These are phyloP conservation scores for Leptinotarsa undecemlineata DNA, from an alignment of 1,140 invertebrate species.

Conservation along the genomic window DNA sequence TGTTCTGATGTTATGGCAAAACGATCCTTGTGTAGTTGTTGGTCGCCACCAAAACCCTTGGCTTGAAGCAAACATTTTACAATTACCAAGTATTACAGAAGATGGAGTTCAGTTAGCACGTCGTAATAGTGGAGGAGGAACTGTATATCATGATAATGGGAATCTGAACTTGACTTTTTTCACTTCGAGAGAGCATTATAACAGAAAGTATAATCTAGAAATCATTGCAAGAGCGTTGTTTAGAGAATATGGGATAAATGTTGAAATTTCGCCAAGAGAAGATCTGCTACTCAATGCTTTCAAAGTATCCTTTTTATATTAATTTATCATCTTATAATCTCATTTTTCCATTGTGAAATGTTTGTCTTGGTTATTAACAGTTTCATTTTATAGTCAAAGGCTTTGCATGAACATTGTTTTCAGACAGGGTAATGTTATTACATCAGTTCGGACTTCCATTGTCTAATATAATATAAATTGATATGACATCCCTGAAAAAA, in stretches of 20 bases:
- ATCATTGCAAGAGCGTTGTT: conserved; percentile 80
- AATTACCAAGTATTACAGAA: conserved; percentile 60
- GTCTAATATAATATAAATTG: too few species aligned
- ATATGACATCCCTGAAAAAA: too few species aligned
- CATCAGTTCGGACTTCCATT: too few species aligned
- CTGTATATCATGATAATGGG: conserved; percentile 93
- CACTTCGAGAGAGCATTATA: conserved; percentile 74
- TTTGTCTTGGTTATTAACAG: too few species aligned
- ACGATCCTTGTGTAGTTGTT: conserved; percentile 91
- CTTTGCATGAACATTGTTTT: too few species aligned
- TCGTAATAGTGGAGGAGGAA: conserved; percentile 93
- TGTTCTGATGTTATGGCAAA: conserved; percentile 87
- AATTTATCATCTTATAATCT: too few species aligned
- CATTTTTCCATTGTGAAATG: too few species aligned
- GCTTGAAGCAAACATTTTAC: conserved; percentile 78
- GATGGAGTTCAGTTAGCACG: conserved; percentile 75
- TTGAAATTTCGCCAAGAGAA: conserved; percentile 75
- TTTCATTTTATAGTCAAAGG: too few species aligned
- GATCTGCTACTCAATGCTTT: conserved; percentile 82
- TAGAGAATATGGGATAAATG: conserved; percentile 75
- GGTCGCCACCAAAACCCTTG: conserved; percentile 97
- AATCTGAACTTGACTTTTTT: conserved; percentile 94
- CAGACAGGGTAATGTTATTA: too few species aligned
- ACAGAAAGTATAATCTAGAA: conserved; percentile 82
- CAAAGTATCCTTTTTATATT: conserved; percentile 68